Evolutionary conservation across 2,888 invertebrate species (phyloP).

Genomic region (Tromatobia lineatoria): DNA sequence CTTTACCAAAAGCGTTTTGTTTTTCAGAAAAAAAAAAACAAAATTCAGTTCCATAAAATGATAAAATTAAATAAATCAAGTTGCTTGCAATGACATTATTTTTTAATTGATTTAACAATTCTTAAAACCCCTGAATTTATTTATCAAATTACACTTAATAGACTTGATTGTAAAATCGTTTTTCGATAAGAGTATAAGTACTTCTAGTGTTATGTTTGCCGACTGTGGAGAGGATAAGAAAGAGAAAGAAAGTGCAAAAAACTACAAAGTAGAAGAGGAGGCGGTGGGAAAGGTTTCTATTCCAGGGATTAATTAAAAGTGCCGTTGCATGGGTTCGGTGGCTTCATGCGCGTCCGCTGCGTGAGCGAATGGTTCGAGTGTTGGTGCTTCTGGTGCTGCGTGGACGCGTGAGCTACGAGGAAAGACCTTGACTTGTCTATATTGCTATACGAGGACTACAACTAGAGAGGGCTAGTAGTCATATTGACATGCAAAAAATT

Average conservation of each 20-base stretch:
- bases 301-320: constrained; percentile 70
- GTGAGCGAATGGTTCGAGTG: constrained; percentile 58
- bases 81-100: no score
- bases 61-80: no score
- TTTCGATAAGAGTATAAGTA: background rate
- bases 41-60: no score
- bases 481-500: constrained; percentile 17
- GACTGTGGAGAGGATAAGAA: constrained; percentile 7
- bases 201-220: constrained; percentile 11
- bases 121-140: no score
- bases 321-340: constrained; percentile 69
- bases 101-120: no score
- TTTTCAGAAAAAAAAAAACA: no score
- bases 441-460: constrained; percentile 13
- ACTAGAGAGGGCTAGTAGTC: background rate
- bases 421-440: constrained; percentile 54
- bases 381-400: constrained; percentile 24
- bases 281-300: constrained; percentile 68
- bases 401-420: constrained; percentile 20
- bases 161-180: background rate
- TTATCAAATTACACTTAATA: background rate
- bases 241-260: constrained; percentile 35
- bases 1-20: no score
- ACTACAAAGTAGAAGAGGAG: constrained; percentile 60
- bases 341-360: constrained; percentile 58